Evolutionary conservation across 35 echinoderm and acorn worm genomes (phyloP).

Genomic region (Apostichopus parvimensis): DNA sequence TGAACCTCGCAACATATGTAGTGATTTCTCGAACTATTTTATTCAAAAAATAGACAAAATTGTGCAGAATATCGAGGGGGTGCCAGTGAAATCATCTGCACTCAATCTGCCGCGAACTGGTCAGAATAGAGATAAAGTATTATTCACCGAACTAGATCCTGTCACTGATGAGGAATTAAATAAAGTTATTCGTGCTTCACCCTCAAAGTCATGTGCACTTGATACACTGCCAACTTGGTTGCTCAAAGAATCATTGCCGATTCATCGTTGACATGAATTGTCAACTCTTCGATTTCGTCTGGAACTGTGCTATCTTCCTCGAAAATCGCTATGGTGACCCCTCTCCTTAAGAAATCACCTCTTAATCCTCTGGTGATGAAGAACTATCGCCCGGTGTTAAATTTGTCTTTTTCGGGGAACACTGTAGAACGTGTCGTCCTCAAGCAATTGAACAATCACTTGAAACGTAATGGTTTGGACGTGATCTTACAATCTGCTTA

Average conservation of each 20-base stretch:
- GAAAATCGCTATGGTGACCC: neutral
- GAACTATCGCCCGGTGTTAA: constrained; percentile 22
- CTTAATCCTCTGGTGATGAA: neutral
- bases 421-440: constrained; percentile 20
- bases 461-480: neutral
- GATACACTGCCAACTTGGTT: neutral
- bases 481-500: constrained; percentile 33
- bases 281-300: neutral
- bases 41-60: neutral
- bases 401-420: constrained; percentile 17
- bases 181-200: neutral
- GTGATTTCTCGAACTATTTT: neutral
- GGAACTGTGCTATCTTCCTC: neutral
- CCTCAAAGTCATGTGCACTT: neutral
- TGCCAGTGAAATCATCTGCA: neutral
- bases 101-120: neutral
- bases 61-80: neutral
- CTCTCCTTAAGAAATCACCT: constrained; percentile 23
- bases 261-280: neutral
- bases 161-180: neutral
- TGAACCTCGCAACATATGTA: neutral
- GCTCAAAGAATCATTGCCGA: neutral
- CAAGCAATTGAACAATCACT: constrained; percentile 2
- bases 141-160: no score
- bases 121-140: no score